phyloP scores from a whole-genome alignment of 2,888 invertebrate genomes.

The Druceiella hillmani region DNA sequence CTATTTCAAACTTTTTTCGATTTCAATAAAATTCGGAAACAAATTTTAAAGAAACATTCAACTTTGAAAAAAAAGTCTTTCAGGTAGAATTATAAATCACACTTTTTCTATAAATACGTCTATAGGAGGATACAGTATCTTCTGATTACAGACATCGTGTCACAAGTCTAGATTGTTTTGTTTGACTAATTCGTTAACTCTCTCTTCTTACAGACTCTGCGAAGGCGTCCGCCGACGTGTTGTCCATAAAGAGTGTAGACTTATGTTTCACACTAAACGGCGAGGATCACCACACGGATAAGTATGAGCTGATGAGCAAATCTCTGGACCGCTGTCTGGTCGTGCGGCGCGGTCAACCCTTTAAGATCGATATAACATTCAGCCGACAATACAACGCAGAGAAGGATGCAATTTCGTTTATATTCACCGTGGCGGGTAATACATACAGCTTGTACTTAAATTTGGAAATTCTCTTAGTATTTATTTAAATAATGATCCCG shows the following conservation, averaged over 20 bases:
- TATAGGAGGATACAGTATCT: too few relatives aligned
- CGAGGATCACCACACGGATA: conserved; percentile 68
- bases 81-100: too few relatives aligned
- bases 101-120: too few relatives aligned
- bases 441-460: conserved; percentile 6
- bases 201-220: too few relatives aligned
- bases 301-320: conserved; percentile 69
- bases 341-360: conserved; percentile 77
- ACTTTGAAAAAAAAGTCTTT: too few relatives aligned
- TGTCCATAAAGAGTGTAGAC: conserved; percentile 68
- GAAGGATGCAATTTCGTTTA: conserved; percentile 76
- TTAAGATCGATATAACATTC: conserved; percentile 65
- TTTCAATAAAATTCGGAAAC: too few relatives aligned
- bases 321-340: conserved; percentile 60
- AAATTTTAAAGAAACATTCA: too few relatives aligned
- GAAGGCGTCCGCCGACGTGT: conserved; percentile 57
- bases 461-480: conserved; percentile 15
- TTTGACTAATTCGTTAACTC: too few relatives aligned
- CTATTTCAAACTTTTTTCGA: too few relatives aligned
- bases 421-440: conserved; percentile 71
- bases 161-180: too few relatives aligned
- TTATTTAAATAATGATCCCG: conserved; percentile 12
- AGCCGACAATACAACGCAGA: conserved; percentile 68
- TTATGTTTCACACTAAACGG: conserved; percentile 71
- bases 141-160: too few relatives aligned